Conservation (phyloP, 1,140 invertebrate genomes). For the Caenorhabditis latens region DNA sequence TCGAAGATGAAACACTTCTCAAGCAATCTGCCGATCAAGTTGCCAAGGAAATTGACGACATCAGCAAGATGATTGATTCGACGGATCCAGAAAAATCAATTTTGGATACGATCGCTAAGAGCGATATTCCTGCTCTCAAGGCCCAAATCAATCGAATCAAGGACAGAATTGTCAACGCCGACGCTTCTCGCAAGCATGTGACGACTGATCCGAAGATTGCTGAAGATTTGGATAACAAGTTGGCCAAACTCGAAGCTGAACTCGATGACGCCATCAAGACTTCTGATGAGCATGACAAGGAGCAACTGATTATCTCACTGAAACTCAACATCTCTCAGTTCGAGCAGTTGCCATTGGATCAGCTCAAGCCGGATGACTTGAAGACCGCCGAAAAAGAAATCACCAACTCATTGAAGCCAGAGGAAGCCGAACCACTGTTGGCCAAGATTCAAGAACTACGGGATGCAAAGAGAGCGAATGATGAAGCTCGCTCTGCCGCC, state of each 20-base stretch:
- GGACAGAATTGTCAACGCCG: constrained; percentile 34
- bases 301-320: constrained; percentile 41
- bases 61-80: constrained; percentile 13
- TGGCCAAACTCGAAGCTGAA: constrained; percentile 26
- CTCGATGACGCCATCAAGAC: constrained; percentile 51
- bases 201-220: constrained; percentile 9
- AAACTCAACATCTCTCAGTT: constrained; percentile 22
- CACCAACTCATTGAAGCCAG: constrained; percentile 6
- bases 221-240: constrained; percentile 22
- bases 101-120: constrained; percentile 1
- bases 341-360: constrained; percentile 47
- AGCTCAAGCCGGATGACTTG: constrained; percentile 16
- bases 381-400: not conserved
- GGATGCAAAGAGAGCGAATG: constrained; percentile 57
- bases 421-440: constrained; percentile 54
- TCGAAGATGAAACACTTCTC: constrained; percentile 61
- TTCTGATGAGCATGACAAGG: constrained; percentile 50
- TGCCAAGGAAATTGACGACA: constrained; percentile 50
- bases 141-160: constrained; percentile 44
- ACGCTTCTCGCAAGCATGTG: constrained; percentile 39
- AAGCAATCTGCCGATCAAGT: constrained; percentile 55
- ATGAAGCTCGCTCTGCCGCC: constrained; percentile 57
- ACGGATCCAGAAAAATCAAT: constrained; percentile 50
- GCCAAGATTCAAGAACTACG: constrained; percentile 43
- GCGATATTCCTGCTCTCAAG: constrained; percentile 28